These are phyloP conservation scores for Lophochroa leadbeateri DNA, from an alignment of 2,113 vertebrate genomes.

Conservation along the genomic window DNA sequence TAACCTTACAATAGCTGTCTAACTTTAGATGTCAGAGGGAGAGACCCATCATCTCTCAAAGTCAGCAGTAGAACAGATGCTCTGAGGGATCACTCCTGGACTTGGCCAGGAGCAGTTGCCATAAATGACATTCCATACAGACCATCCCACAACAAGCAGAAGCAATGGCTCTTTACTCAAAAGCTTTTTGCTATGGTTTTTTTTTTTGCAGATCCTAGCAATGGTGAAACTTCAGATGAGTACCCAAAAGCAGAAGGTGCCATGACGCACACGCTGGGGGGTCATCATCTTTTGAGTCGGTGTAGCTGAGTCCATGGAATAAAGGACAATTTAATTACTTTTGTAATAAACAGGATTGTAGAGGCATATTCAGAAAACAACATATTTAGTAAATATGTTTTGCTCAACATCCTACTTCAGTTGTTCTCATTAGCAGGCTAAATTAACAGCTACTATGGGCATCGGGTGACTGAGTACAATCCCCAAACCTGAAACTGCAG, in stretches of 20 bases:
- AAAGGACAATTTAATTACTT: not conserved
- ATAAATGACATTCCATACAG: not conserved
- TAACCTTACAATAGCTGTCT: not conserved
- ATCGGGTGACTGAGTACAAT: not conserved
- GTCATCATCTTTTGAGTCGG: not conserved
- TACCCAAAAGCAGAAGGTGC: not conserved
- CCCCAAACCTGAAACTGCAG: not conserved
- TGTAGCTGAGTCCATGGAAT: not conserved
- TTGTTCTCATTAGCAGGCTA: not conserved
- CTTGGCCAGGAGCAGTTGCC: not conserved
- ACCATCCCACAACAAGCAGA: not conserved
- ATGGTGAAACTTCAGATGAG: not conserved
- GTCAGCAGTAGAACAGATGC: not conserved
- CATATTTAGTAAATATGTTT: not conserved
- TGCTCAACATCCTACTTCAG: not conserved
- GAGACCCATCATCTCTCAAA: not conserved
- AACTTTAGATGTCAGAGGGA: not conserved
- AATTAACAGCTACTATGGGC: not conserved
- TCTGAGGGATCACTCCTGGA: not conserved
- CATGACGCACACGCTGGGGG: fast-evolving
- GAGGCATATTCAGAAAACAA: not conserved
- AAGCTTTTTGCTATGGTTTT: not conserved
- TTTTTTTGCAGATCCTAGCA: not conserved
- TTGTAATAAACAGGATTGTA: not conserved
- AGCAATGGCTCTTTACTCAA: not conserved